A percentile compares a stretch with the other conserved stretches of the same genome.
Conservation (phyloP, 92 coral and sea anemone genomes). For the Siderastrea radians region DNA sequence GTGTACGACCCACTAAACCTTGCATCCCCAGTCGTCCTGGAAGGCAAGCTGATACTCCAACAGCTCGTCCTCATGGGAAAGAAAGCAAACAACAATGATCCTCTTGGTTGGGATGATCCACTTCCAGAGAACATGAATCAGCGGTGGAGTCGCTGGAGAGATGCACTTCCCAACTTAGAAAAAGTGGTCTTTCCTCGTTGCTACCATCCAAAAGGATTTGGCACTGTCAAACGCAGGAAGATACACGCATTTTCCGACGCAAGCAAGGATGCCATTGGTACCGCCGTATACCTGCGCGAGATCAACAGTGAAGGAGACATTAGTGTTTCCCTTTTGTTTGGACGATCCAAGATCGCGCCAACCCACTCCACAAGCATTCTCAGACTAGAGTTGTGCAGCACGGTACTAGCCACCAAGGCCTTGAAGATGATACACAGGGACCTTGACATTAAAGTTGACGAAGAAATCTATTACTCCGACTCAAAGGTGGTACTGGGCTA, state of each 20-base stretch:
- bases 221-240: constrained; percentile 27
- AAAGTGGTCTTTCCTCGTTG: constrained; percentile 24
- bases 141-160: constrained; percentile 62
- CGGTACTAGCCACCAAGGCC: constrained; percentile 31
- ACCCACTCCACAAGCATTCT: not conserved
- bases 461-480: not conserved
- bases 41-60: constrained; percentile 31
- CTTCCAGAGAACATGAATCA: constrained; percentile 43
- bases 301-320: too few species aligned
- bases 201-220: constrained; percentile 41
- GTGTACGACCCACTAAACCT: constrained; percentile 49
- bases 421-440: constrained; percentile 10
- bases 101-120: constrained; percentile 65
- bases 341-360: too few species aligned
- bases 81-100: constrained; percentile 7
- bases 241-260: constrained; percentile 28
- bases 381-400: constrained; percentile 18
- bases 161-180: constrained; percentile 36
- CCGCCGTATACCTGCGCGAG: too few species aligned
- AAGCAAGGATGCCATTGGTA: too few species aligned
- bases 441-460: constrained; percentile 17
- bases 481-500: constrained; percentile 34
- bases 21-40: constrained; percentile 49
- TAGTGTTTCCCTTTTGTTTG: too few species aligned
- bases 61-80: constrained; percentile 33